These are phyloP conservation scores for Antennarius striatus DNA, from an alignment of 2,113 vertebrate species.

Conservation along the genomic window DNA sequence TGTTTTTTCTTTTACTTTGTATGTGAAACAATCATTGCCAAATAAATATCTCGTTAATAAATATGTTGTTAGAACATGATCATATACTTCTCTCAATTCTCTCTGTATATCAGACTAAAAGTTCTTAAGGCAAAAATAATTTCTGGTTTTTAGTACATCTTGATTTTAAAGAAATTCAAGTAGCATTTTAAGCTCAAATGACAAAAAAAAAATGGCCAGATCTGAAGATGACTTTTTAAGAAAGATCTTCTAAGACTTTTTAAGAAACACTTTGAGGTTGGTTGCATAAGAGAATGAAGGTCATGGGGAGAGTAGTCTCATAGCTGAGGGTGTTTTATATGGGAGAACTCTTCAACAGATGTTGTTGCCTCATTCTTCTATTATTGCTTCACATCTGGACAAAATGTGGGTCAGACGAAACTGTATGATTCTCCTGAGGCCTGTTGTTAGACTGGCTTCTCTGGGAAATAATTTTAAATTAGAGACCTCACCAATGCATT, in stretches of 20 bases:
- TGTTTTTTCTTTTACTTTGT: background rate
- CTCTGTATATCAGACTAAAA: no score
- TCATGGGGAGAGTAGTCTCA: background rate
- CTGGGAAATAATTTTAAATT: constrained; percentile 23
- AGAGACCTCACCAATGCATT: constrained; percentile 18
- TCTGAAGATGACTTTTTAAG: no score
- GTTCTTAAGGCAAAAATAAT: no score
- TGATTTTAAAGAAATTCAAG: no score
- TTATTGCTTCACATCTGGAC: constrained; percentile 33
- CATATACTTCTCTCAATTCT: no score
- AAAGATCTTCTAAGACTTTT: background rate
- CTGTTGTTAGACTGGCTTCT: constrained; percentile 30
- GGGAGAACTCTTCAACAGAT: background rate
- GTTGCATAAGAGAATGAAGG: background rate
- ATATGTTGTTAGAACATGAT: no score
- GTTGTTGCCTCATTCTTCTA: constrained; percentile 1
- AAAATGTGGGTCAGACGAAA: constrained; percentile 31
- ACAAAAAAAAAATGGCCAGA: no score
- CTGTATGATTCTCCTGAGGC: constrained; percentile 2
- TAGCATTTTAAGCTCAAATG: no score
- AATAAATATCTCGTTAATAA: no score
- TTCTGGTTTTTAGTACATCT: no score
- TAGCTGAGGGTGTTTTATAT: background rate
- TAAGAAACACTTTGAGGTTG: background rate
- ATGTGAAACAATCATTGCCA: no score